Conservation (phyloP, 2,888 invertebrate species). For the Unio delphinus region DNA sequence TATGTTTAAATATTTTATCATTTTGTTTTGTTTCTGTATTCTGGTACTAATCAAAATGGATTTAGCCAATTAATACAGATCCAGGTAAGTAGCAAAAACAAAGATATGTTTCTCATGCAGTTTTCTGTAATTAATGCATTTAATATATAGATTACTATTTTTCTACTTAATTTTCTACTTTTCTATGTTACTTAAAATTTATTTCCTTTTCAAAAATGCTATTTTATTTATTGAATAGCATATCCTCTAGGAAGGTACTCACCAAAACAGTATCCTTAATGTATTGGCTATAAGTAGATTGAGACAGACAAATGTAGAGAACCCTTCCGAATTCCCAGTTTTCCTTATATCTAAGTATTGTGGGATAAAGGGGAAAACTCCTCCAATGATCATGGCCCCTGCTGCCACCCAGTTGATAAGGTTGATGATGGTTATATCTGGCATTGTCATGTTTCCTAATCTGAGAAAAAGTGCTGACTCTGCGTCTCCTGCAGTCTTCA, state of each 20-base stretch:
- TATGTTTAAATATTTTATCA: no score
- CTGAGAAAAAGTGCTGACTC: slow-evolving; percentile 9
- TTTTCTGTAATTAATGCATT: no score
- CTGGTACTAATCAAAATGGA: no score
- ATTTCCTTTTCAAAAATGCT: no score
- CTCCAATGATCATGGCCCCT: slow-evolving; percentile 92
- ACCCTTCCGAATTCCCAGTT: slow-evolving; percentile 95
- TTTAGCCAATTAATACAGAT: no score
- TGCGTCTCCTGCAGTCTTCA: slow-evolving; percentile 16
- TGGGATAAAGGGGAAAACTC: slow-evolving; percentile 95
- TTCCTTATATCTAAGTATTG: slow-evolving; percentile 94
- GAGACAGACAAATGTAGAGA: slow-evolving; percentile 96
- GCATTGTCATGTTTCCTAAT: slow-evolving; percentile 16
- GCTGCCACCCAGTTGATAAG: slow-evolving; percentile 53
- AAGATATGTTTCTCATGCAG: no score
- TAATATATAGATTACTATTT: no score
- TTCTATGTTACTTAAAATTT: no score
- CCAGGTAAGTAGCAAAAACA: no score
- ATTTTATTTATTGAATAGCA: no score
- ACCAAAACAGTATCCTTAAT: slow-evolving; percentile 98
- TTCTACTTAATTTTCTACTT: no score
- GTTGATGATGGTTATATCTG: slow-evolving; percentile 41
- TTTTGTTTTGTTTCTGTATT: no score
- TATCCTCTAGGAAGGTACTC: slow-evolving; percentile 70
- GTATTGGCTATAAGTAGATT: slow-evolving; percentile 96